Evolutionary conservation across 1,140 invertebrate species (phyloP), one percentile per base, ranked within the genome.

Genomic region (Heterodera schachtii): DNA sequence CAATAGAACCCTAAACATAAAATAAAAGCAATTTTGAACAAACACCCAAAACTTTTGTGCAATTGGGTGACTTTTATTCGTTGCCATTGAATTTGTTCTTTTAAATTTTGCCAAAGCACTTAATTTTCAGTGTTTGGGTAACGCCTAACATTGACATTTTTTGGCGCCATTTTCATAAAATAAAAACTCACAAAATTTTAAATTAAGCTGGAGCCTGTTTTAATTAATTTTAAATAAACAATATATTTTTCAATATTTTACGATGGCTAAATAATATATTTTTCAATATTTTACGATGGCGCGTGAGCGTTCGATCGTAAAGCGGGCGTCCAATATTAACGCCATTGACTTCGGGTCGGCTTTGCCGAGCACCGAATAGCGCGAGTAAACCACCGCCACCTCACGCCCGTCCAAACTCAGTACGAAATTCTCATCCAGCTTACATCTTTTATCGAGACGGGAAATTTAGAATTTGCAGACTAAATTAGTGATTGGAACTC

Each of bases 161-260:
- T 16, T n/a, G 19, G 41, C 31, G 16, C 16, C 13, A 57, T 44
- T 96, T 60, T 19, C 5, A 60, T 13, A 19, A 5, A 13, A 13
- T 16, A 16, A 16, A 60, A 60, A 60, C 3, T 60, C 6, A 7
- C 13, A 7, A 60, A 8, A 60, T 60, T 60, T 8, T 16, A 2
- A 60, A 19, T n/a, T 31, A 31, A 31, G 31, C 31, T 31, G 31
- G 31, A 31, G 1, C 1, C 31, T 31, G 31, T 31, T 31, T 31
- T 31, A 31, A 31, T 31, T 31, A 31, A 31, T 1, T 31, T 31
- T 31, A 31, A 31, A 31, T 31, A 31, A 31, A 31, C 31, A 31
- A 31, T 31, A 31, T 31, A 31, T 31, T 31, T 31, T 31, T 31
- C 16, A 60, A 16, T 2, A 16, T 11, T 60, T 60, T 60, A 60